Evolutionary conservation across 2,113 vertebrate species (phyloP).

Genomic region (Eolophus roseicapilla): DNA sequence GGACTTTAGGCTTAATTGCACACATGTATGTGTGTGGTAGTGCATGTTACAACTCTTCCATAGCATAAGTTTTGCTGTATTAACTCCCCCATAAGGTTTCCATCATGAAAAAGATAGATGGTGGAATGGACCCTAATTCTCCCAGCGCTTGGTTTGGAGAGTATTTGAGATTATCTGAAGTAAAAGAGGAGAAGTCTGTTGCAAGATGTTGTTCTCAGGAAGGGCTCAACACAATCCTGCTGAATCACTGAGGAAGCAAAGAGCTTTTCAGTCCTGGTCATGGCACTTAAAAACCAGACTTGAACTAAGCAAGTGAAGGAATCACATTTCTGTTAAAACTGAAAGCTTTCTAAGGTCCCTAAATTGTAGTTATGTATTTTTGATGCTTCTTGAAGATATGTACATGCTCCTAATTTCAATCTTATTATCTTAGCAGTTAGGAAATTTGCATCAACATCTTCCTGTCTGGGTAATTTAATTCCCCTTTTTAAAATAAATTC

Average conservation of each 20-base stretch:
- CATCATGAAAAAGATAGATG: not conserved
- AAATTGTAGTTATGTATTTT: slow-evolving; percentile 41
- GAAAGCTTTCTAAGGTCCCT: slow-evolving; percentile 7
- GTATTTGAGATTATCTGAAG: not conserved
- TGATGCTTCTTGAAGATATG: slow-evolving; percentile 22
- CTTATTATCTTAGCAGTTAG: slow-evolving; percentile 37
- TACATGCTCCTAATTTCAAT: slow-evolving; percentile 48
- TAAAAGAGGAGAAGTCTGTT: not conserved
- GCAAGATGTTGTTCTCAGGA: not conserved
- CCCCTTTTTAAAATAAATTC: slow-evolving; percentile 45
- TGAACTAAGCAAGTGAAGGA: not conserved
- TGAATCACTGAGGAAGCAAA: not conserved
- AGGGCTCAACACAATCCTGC: not conserved
- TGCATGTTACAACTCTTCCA: not conserved
- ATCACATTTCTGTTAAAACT: slow-evolving; percentile 10
- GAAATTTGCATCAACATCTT: slow-evolving; percentile 57
- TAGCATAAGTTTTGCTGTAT: not conserved
- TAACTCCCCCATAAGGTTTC: not conserved
- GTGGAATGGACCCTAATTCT: not conserved
- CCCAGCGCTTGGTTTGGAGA: not conserved
- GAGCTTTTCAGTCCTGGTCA: not conserved
- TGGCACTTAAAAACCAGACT: not conserved
- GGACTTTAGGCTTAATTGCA: not conserved
- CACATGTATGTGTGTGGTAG: rapidly evolving
- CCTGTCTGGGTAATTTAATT: slow-evolving; percentile 50